Conservation (phyloP, 2,888 invertebrate species). For the Noctua fimbriata region DNA sequence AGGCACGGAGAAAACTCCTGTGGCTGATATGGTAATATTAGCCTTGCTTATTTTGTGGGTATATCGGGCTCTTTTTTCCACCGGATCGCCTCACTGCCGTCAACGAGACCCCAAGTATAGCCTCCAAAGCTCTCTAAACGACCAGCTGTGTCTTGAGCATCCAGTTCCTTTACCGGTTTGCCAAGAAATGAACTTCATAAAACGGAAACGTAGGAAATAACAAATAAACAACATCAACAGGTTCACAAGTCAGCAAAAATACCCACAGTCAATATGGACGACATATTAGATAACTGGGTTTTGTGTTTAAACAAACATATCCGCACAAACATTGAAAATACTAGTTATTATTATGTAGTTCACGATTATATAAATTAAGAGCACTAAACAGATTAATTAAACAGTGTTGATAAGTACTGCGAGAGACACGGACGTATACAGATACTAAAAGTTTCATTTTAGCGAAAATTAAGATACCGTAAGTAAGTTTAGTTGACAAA, state of each 20-base stretch:
- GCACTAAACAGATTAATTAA: slow-evolving; percentile 3
- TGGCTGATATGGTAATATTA: not conserved
- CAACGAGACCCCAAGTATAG: not conserved
- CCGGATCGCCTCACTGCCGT: not conserved
- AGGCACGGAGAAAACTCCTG: too few species aligned
- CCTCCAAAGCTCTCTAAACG: not conserved
- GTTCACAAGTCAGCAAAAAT: not conserved
- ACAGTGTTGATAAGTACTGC: slow-evolving; percentile 19
- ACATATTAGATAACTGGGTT: not conserved
- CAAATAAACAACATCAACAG: not conserved
- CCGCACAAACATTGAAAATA: not conserved
- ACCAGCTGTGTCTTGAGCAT: not conserved
- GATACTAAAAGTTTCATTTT: not conserved
- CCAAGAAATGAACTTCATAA: not conserved
- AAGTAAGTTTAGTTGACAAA: not conserved
- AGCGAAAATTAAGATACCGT: not conserved
- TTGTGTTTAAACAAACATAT: slow-evolving; percentile 10
- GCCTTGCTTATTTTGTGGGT: not conserved
- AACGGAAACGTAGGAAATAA: not conserved
- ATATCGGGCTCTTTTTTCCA: not conserved
- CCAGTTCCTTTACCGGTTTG: not conserved
- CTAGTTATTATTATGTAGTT: not conserved
- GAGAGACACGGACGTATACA: not conserved
- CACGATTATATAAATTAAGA: slow-evolving; percentile 5
- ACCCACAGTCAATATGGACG: not conserved